Percentiles rank a stretch among this genome's conserved stretches.
Evolutionary conservation across 2,113 vertebrate genomes (phyloP).

Genomic region (Sceloporus tristichus): DNA sequence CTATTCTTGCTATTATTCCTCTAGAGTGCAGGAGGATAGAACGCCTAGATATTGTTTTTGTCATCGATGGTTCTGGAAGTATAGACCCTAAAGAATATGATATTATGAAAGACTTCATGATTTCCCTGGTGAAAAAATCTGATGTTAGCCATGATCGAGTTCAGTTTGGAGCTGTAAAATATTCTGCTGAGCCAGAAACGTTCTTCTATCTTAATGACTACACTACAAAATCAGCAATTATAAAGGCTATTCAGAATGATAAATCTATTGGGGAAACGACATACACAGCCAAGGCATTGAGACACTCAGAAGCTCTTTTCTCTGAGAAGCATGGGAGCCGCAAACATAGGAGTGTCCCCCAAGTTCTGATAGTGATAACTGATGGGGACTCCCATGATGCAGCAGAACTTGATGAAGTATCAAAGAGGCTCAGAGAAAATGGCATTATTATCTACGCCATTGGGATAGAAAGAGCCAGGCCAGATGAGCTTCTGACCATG

Average conservation of each 20-base stretch:
- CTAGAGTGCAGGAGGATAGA: conserved; percentile 73
- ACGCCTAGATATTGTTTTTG: conserved; percentile 76
- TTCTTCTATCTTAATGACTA: conserved; percentile 66
- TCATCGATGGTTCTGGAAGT: conserved; percentile 76
- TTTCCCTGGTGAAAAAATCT: conserved; percentile 71
- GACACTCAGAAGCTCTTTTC: conserved; percentile 66
- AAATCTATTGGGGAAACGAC: conserved; percentile 47
- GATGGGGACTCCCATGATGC: conserved; percentile 72
- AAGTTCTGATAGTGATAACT: conserved; percentile 75
- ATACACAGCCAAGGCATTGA: conserved; percentile 63
- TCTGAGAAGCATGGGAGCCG: conserved; percentile 63
- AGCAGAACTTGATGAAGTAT: conserved; percentile 36
- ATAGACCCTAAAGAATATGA: conserved; percentile 59
- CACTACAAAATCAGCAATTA: conserved; percentile 57
- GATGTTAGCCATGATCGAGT: conserved; percentile 70
- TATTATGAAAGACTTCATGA: conserved; percentile 77
- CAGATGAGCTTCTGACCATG: conserved; percentile 67
- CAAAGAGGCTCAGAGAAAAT: conserved; percentile 62
- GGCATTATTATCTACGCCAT: conserved; percentile 71
- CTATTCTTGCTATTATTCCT: conserved; percentile 21
- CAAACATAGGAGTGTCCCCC: conserved; percentile 64
- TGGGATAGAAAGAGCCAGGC: conserved; percentile 68
- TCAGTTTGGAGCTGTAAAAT: conserved; percentile 74
- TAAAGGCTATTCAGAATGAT: conserved; percentile 52
- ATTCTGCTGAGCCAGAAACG: conserved; percentile 58